Percentiles rank a stretch among this genome's conserved stretches.
These are phyloP conservation scores for Eptesicus fuscus DNA, from an alignment of 2,113 vertebrate species.

Conservation along the genomic window DNA sequence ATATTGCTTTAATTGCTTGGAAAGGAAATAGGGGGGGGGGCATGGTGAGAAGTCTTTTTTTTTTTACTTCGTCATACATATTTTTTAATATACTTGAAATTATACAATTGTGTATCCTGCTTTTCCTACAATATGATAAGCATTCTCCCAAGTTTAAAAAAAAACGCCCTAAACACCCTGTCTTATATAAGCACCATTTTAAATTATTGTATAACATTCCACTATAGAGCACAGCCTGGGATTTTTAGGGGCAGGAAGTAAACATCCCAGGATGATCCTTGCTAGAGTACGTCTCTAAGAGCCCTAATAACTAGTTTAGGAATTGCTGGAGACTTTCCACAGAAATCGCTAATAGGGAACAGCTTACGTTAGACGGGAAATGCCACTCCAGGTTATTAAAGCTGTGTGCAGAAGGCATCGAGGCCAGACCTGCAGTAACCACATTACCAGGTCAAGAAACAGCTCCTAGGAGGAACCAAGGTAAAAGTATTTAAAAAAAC, in stretches of 20 bases:
- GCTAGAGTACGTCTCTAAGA: neutral
- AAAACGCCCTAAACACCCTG: neutral
- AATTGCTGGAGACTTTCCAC: neutral
- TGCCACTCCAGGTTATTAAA: neutral
- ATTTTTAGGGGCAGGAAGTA: constrained; percentile 9
- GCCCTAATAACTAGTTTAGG: neutral
- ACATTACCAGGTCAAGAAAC: neutral
- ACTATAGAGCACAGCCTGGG: neutral
- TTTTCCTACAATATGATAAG: neutral
- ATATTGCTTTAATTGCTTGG: neutral
- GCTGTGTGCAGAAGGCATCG: neutral
- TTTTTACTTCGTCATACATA: neutral
- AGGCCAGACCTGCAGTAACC: neutral
- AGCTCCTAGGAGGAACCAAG: neutral
- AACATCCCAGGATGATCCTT: neutral
- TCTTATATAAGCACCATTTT: neutral
- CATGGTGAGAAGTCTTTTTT: neutral
- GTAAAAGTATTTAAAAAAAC: neutral
- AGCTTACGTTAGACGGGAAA: neutral
- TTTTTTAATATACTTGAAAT: constrained; percentile 17
- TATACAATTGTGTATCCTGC: neutral
- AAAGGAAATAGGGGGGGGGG: neutral
- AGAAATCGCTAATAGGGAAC: neutral
- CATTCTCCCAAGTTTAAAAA: neutral
- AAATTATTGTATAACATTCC: neutral